A percentile compares a stretch with the other conserved stretches of the same genome.
phyloP scores from a whole-genome alignment of 1,140 invertebrate genomes.

The Neodiprion virginianus region DNA sequence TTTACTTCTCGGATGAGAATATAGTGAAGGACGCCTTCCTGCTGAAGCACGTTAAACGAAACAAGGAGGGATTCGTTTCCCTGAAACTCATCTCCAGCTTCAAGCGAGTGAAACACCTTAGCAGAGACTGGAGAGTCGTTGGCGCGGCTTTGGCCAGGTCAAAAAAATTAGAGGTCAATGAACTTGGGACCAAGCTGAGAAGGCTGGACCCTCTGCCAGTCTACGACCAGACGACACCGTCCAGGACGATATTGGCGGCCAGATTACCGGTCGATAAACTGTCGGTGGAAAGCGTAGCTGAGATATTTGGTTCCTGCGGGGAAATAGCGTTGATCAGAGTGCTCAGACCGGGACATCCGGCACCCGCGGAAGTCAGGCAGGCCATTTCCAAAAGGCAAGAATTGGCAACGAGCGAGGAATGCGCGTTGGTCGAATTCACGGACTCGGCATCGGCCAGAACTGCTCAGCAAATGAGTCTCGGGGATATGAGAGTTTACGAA shows the following conservation, averaged over 20 bases:
- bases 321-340: constrained; percentile 88
- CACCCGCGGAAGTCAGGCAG: constrained; percentile 82
- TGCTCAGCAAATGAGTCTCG: constrained; percentile 69
- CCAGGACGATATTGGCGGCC: constrained; percentile 87
- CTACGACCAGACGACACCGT: constrained; percentile 90
- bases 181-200: constrained; percentile 88
- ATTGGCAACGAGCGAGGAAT: constrained; percentile 76
- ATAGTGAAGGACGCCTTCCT: constrained; percentile 95
- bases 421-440: constrained; percentile 89
- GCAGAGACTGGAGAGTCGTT: constrained; percentile 92
- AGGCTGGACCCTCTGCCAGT: constrained; percentile 84
- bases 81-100: constrained; percentile 93
- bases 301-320: constrained; percentile 85
- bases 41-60: constrained; percentile 90
- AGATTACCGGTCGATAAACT: constrained; percentile 84
- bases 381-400: constrained; percentile 91
- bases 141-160: constrained; percentile 82
- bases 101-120: constrained; percentile 90
- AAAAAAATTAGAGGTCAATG: constrained; percentile 86
- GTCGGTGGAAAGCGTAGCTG: constrained; percentile 86
- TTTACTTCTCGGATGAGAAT: constrained; percentile 94
- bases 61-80: constrained; percentile 94
- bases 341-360: constrained; percentile 83
- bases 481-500: constrained; percentile 55
- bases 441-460: constrained; percentile 83